Base-by-base conservation (phyloP, 1,140 invertebrate species). In the Druon quercuslanigerum region DNA sequence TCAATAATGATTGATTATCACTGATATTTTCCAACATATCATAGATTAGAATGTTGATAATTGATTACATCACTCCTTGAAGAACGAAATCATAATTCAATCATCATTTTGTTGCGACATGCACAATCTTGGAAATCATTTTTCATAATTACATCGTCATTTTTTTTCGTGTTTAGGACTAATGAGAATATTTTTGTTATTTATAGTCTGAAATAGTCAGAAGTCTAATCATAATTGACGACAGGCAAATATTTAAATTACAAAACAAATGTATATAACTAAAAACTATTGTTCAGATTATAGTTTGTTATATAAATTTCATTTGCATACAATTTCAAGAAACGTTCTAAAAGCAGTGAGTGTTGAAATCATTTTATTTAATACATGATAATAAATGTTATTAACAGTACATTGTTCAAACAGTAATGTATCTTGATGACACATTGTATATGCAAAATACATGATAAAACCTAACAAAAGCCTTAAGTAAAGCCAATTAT, bases 1-100 rank as follows among this genome's bases (percentile, higher is more conserved):
- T 66, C 60, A n/a, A 66, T 66, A 66, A 46, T 66, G 60, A 66
- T 66, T 66, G 60, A 66, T 66, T 33, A 66, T 40, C 60, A 46
- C 40, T 46, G 40, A 40, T 66, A 56, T 66, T 66, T 66, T 46
- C 40, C 7, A 46, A 46, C 25, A 16, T 66, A 66, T 66, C 60
- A 25, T n/a, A 66, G 60, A 66, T 20, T 66, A 16, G 9, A 66
- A 66, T 33, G 33, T 66, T 66, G 33, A 66, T 66, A 66, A 66
- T 25, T 66, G 60, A 66, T 66, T 66, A 66, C 40, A 66, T 66
- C 60, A 66, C 60, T 17, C 17, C 40, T 14, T 40, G 25, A 16
- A 60, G 57, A 66, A 66, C 33, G 25, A 25, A 66, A 66, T 33
- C 25, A 33, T 25, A 46, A 66, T 66, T 66, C 60, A 66, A 66